Base-by-base conservation (phyloP, 2,113 vertebrate species). In the Sisor rabdophorus region DNA sequence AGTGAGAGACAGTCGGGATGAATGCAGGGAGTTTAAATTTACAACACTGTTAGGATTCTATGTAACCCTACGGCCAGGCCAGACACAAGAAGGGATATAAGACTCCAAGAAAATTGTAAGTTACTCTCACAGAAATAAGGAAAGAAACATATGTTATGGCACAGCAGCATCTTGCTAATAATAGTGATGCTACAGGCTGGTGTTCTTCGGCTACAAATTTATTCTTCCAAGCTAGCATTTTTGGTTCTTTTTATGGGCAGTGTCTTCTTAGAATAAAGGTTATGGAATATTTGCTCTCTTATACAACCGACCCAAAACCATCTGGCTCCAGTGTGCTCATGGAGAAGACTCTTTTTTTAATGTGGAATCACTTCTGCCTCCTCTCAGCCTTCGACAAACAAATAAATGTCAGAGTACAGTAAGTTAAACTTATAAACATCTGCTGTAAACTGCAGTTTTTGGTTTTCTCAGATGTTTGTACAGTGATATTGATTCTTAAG, bases 11-110 rank as follows among this genome's bases (percentile, higher is more conserved):
- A 32, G 60, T 28, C 67, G 59, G 70, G 36, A 52, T 78, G 50
- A 80, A 80, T 70, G 73, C 40, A 67, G 52, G 61, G 11, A 77
- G 70, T 64, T 73, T 13, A 73, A 74, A 81, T 78, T 77, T 81
- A 81, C 63, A 73, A 52, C 71, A 52, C 24, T 17, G 36, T 59
- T 16, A 73, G 47, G 61, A 73, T 65, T 75, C 71, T 71, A 65
- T 71, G 71, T 73, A 68, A 77, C 58, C 70, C 17, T 48, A 32
- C 67, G 63, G 30, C 63, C 22, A 61, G 28, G 16, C 13, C 28
- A 71, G 52, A 50, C 69, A 55, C 69, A 36, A 36, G 52, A 71
- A 55, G n/a, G 52, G 16, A 20, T 16, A 8, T 40, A 30, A 40
- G 11, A 30, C 52, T 71, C 52, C 19, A 36, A 36, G 12, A 12